Evolutionary conservation across 2,888 invertebrate genomes (phyloP).

Genomic region (Mechanitis mazaeus): DNA sequence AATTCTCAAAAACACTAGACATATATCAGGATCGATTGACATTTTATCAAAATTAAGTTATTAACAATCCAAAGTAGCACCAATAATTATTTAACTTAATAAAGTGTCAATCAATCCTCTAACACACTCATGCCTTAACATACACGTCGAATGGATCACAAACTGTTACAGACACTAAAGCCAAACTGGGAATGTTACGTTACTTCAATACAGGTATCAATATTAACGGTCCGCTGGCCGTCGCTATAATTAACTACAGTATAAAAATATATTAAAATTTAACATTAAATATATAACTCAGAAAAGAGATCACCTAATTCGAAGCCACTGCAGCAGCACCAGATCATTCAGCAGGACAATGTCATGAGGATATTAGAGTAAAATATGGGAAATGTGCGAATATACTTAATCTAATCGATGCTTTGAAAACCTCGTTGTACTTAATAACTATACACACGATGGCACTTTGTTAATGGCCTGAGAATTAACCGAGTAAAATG

Average conservation of each 20-base stretch:
- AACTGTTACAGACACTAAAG: constrained; percentile 70
- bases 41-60: constrained; percentile 37
- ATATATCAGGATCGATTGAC: constrained; percentile 46
- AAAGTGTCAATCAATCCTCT: constrained; percentile 52
- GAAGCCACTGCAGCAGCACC: constrained; percentile 62
- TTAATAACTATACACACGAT: constrained; percentile 71
- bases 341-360: constrained; percentile 41
- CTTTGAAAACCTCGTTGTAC: constrained; percentile 59
- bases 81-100: constrained; percentile 37
- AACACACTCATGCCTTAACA: constrained; percentile 58
- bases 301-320: constrained; percentile 70
- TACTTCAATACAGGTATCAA: constrained; percentile 73
- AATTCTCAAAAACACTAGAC: constrained; percentile 44
- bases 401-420: constrained; percentile 53
- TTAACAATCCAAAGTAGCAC: constrained; percentile 35
- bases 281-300: constrained; percentile 49
- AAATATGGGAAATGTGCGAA: constrained; percentile 27
- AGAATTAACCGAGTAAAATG: constrained; percentile 75
- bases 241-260: constrained; percentile 54
- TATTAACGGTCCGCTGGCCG: constrained; percentile 51
- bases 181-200: constrained; percentile 74
- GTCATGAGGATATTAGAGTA: constrained; percentile 16
- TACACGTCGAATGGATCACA: constrained; percentile 73
- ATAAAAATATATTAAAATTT: constrained; percentile 61
- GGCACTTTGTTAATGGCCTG: constrained; percentile 76